Evolutionary conservation across 2,113 vertebrate species (phyloP).

Genomic region (Bos javanicus): DNA sequence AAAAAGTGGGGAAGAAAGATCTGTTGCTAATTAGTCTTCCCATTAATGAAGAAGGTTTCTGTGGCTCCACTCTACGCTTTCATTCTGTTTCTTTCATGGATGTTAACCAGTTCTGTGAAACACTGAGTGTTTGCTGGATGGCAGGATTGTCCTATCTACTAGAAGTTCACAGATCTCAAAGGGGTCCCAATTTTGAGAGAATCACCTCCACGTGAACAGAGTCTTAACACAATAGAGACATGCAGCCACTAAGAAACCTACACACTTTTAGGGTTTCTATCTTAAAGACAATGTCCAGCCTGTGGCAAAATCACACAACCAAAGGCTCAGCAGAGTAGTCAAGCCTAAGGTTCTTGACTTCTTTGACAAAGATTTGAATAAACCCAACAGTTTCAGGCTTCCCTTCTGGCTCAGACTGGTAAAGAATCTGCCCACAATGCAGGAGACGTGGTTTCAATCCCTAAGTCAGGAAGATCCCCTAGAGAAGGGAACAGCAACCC

Average conservation of each 20-base stretch:
- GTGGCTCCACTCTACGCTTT: neutral
- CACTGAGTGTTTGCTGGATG: neutral
- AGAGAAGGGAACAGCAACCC: neutral
- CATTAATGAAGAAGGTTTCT: neutral
- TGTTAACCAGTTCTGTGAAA: neutral
- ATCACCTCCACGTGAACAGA: neutral
- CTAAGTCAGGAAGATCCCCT: neutral
- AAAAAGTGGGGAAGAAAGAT: neutral
- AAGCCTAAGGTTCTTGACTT: neutral
- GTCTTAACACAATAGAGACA: neutral
- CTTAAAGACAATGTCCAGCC: neutral
- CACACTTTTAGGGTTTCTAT: neutral
- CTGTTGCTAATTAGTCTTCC: neutral
- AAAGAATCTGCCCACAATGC: neutral
- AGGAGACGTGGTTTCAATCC: neutral
- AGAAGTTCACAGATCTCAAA: neutral
- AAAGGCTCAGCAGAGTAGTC: neutral
- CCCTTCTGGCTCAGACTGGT: neutral
- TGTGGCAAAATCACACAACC: neutral
- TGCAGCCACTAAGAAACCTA: neutral
- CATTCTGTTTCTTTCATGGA: neutral
- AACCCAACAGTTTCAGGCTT: neutral
- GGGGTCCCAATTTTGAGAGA: neutral
- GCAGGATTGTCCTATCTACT: neutral
- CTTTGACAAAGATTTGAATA: neutral